A percentile compares a stretch with the other conserved stretches of the same genome.
Evolutionary conservation across 2,113 vertebrate species (phyloP).

Genomic region (Todiramphus saurophagus): DNA sequence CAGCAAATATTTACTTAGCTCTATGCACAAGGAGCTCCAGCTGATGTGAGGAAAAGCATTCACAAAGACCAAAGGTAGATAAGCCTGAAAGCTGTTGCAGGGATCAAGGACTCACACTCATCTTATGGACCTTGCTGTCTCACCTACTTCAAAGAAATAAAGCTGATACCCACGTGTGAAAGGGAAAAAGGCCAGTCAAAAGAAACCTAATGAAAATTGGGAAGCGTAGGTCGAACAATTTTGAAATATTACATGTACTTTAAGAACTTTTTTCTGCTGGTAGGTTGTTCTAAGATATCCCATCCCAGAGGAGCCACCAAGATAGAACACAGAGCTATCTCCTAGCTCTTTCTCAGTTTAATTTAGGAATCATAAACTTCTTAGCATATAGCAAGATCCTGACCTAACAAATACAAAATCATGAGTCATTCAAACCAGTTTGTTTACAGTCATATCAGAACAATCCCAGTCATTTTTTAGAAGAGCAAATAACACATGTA

Average conservation of each 20-base stretch:
- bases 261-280: background rate
- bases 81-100: background rate
- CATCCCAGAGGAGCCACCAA: background rate
- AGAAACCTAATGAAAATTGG: background rate
- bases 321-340: background rate
- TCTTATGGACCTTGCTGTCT: background rate
- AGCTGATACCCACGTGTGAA: rapidly evolving
- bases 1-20: background rate
- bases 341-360: background rate
- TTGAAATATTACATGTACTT: background rate
- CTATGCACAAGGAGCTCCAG: background rate
- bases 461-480: background rate
- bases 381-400: rapidly evolving
- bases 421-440: background rate
- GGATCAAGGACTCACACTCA: background rate
- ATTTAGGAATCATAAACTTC: background rate
- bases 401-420: background rate
- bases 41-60: background rate
- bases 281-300: background rate
- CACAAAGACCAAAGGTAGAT: background rate
- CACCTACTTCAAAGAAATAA: background rate
- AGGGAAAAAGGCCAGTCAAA: background rate
- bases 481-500: background rate
- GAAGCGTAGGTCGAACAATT: background rate
- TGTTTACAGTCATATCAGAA: background rate